Evolutionary conservation across 1,140 invertebrate genomes (phyloP).

Genomic region (Plectrocnemia conspersa): DNA sequence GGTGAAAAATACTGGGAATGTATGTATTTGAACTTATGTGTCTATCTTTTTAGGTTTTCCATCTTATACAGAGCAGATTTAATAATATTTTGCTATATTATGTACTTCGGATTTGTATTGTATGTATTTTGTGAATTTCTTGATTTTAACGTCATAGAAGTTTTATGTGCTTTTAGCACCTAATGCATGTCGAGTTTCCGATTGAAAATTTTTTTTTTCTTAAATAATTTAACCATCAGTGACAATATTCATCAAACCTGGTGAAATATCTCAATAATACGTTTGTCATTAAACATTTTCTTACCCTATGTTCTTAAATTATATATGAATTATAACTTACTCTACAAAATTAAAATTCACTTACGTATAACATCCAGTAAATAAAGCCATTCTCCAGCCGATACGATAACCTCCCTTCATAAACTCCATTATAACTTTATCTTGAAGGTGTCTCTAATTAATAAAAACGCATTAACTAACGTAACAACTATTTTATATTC

Average conservation of each 20-base stretch:
- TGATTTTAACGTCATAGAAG: no score
- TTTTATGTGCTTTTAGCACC: no score
- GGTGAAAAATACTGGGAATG: constrained; percentile 10
- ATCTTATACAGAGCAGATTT: background rate
- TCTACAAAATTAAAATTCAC: constrained; percentile 48
- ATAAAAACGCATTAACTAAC: constrained; percentile 16
- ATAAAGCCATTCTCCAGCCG: constrained; percentile 60
- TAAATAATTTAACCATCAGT: no score
- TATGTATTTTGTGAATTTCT: no score
- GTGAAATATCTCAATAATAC: no score
- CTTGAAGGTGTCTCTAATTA: constrained; percentile 59
- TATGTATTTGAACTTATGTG: background rate
- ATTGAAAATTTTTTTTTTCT: no score
- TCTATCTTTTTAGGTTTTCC: background rate
- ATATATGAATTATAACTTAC: constrained; percentile 2
- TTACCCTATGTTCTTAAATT: background rate
- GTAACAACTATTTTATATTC: constrained; percentile 9
- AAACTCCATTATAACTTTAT: constrained; percentile 59
- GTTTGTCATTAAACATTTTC: no score
- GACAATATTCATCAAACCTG: no score
- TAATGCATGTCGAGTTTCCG: no score
- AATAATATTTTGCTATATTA: no score
- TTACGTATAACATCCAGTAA: constrained; percentile 55
- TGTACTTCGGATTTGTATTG: no score
- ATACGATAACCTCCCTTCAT: constrained; percentile 63